Percentiles rank a stretch among this genome's conserved stretches.
These are phyloP conservation scores for Vidua chalybeata DNA, from an alignment of 2,113 vertebrate species.

Conservation along the genomic window DNA sequence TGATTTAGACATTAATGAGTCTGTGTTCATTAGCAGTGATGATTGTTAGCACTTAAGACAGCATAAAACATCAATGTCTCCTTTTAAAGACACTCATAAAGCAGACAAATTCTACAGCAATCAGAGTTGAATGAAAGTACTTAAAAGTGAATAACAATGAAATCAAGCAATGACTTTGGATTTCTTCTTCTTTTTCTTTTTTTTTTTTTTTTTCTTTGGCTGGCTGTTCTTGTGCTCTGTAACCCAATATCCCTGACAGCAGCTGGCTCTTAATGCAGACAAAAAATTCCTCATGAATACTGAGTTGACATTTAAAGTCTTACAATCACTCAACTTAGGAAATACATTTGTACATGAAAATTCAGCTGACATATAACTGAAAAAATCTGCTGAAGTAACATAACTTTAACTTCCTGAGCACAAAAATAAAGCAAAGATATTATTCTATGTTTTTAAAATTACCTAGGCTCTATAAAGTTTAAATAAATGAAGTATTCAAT, in stretches of 20 bases:
- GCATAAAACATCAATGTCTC: slow-evolving; percentile 9
- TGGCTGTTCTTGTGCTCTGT: not conserved
- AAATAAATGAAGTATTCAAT: not conserved
- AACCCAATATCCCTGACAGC: not conserved
- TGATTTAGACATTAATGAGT: slow-evolving; percentile 30
- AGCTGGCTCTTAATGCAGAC: not conserved
- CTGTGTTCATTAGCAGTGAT: slow-evolving; percentile 11
- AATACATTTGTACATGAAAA: slow-evolving; percentile 23
- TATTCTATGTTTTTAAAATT: not conserved
- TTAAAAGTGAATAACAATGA: slow-evolving; percentile 53
- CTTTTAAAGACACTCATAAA: slow-evolving; percentile 41
- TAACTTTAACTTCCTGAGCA: not conserved
- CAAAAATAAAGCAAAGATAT: not conserved
- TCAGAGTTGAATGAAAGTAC: slow-evolving; percentile 30
- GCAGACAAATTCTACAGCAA: slow-evolving; percentile 23
- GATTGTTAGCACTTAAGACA: slow-evolving; percentile 29
- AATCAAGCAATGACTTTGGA: slow-evolving; percentile 18
- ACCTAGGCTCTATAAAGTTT: not conserved
- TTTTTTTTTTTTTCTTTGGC: not conserved
- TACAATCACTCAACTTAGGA: not conserved
- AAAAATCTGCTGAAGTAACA: not conserved
- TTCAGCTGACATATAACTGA: not conserved
- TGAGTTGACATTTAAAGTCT: slow-evolving; percentile 51
- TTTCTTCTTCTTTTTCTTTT: not conserved
- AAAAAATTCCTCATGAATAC: slow-evolving; percentile 14